Evolutionary conservation across 2,113 vertebrate species (phyloP).

Genomic region (Empidonax alnorum): DNA sequence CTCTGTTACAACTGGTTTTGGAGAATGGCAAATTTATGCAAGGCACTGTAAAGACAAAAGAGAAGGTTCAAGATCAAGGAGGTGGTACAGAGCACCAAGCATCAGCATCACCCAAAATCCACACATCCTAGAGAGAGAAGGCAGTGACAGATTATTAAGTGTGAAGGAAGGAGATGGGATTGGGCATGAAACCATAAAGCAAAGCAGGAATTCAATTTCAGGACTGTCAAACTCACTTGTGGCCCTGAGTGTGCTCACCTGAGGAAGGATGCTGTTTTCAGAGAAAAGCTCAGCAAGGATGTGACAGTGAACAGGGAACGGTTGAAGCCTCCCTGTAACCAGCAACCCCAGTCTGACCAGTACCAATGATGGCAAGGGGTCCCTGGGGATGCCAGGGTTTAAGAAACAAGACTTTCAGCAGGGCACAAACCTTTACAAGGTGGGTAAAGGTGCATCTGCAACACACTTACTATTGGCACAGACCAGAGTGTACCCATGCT

Average conservation of each 20-base stretch:
- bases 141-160: background rate
- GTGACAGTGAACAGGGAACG: background rate
- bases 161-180: slow-evolving; percentile 17
- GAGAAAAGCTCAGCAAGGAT: background rate
- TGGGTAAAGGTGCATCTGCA: background rate
- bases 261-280: background rate
- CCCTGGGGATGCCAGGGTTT: background rate
- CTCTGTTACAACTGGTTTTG: background rate
- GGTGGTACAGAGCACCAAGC: background rate
- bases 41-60: background rate
- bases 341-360: background rate
- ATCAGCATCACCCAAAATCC: background rate
- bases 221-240: slow-evolving; percentile 36
- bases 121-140: background rate
- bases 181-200: slow-evolving; percentile 16
- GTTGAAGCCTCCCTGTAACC: background rate
- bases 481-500: background rate
- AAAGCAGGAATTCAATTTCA: slow-evolving; percentile 45
- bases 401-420: background rate
- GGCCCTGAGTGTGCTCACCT: background rate
- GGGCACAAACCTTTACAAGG: background rate
- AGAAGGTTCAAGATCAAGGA: background rate
- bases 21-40: background rate
- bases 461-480: background rate
- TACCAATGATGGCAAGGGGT: fast-evolving